Conservation (phyloP, 2,113 vertebrate species). For the Emydura subglobosa region DNA sequence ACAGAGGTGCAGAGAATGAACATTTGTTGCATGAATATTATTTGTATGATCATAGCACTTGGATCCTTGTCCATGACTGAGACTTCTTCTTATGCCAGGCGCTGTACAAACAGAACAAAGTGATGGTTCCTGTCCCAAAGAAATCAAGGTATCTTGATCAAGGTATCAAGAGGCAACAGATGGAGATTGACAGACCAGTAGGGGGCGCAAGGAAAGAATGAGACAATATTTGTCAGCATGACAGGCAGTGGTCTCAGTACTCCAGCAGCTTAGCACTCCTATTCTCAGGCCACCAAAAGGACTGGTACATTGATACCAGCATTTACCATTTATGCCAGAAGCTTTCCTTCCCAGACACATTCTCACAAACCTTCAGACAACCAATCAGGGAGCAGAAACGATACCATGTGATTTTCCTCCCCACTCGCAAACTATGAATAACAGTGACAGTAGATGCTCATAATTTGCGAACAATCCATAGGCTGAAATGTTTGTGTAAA, state of each 20-base stretch:
- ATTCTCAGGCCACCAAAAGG: fast-evolving
- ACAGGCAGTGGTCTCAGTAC: not conserved
- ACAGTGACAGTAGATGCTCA: not conserved
- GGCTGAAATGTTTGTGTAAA: not conserved
- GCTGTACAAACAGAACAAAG: not conserved
- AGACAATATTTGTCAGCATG: not conserved
- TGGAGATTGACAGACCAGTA: not conserved
- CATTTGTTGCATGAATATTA: not conserved
- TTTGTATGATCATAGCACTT: not conserved
- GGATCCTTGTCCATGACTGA: no score
- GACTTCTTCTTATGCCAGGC: not conserved
- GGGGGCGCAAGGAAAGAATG: not conserved
- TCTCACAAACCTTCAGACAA: not conserved
- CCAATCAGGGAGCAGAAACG: not conserved
- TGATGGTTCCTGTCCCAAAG: not conserved
- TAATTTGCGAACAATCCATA: fast-evolving
- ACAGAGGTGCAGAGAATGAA: not conserved
- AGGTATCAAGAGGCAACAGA: not conserved
- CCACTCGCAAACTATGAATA: not conserved
- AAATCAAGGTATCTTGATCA: not conserved
- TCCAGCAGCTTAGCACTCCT: not conserved
- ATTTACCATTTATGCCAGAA: not conserved
- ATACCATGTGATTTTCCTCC: conserved; percentile 5
- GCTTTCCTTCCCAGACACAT: not conserved
- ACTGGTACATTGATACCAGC: not conserved